phyloP scores from a whole-genome alignment of 2,113 vertebrate species.

The Embiotoca jacksoni region DNA sequence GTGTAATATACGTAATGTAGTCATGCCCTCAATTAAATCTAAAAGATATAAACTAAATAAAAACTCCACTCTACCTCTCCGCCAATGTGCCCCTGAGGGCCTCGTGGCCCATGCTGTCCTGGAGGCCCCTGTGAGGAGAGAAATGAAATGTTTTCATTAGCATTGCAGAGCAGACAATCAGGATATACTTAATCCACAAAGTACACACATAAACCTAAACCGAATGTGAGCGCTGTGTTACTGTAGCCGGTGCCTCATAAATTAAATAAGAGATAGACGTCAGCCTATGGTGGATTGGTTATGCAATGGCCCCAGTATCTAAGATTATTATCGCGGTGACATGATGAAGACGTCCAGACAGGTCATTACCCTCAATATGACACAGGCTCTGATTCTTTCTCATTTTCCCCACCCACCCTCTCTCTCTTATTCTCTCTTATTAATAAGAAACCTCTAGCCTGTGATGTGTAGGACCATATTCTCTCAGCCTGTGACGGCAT shows the following conservation, averaged over 20 bases:
- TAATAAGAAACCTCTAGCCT: slow-evolving; percentile 74
- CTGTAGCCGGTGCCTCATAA: slow-evolving; percentile 8
- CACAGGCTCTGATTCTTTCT: slow-evolving; percentile 53
- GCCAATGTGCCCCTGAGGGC: slow-evolving; percentile 87
- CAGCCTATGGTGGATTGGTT: slow-evolving; percentile 45
- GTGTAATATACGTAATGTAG: neutral
- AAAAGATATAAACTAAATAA: neutral
- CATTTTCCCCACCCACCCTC: slow-evolving; percentile 31
- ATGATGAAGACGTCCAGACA: slow-evolving; percentile 78
- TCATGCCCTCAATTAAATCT: neutral
- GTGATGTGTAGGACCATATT: slow-evolving; percentile 56
- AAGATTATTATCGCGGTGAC: slow-evolving; percentile 69
- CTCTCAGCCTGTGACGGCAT: slow-evolving; percentile 51
- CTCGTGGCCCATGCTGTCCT: slow-evolving; percentile 89
- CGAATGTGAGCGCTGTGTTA: slow-evolving; percentile 5
- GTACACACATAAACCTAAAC: slow-evolving; percentile 27
- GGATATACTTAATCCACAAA: slow-evolving; percentile 9
- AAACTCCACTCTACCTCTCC: slow-evolving; percentile 84
- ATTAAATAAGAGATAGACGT: slow-evolving; percentile 45
- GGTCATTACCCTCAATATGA: slow-evolving; percentile 75
- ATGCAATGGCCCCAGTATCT: slow-evolving; percentile 47
- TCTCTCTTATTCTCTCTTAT: slow-evolving; percentile 55
- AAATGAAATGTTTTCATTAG: slow-evolving; percentile 3
- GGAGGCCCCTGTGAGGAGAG: slow-evolving; percentile 88
- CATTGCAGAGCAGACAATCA: slow-evolving; percentile 1